Base-by-base conservation (phyloP, 2,797 vertebrate species). In the Gadopsis bispinosus region DNA sequence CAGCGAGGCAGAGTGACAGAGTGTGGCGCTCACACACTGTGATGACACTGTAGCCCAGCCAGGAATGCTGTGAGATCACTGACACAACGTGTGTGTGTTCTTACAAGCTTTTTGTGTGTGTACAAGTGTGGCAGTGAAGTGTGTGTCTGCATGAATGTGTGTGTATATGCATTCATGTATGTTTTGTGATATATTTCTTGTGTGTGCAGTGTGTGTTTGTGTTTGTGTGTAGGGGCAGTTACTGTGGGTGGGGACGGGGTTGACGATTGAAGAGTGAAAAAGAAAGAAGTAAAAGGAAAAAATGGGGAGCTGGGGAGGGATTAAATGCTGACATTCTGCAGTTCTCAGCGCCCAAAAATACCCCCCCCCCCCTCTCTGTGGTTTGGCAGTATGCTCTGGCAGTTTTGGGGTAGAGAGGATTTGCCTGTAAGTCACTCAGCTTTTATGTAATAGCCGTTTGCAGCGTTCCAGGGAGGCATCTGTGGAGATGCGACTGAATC, bases 381-480 rank as follows among this genome's bases (percentile, higher is more conserved):
- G 80, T 87, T 91, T 91, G 88, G 85, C 84, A 87, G 73, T 29
- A 69, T 66, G 59, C 76, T 89, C 80, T 86, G 83, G 84, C 88
- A 91, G 75, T 87, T 89, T 91, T 78, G 67, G 87, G 86, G 90
- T 82, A 91, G 88, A 89, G 91, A 87, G 88, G 92, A 94, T 95
- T 95, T 94, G 92, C 89, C 90, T 89, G 87, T 91, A 94, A 94
- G 86, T 95, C 90, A 92, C 89, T 92, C 85, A 83, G 87, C 87
- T 90, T 95, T 93, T 91, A 91, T 92, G 91, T 92, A 91, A 91
- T 91, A 92, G 86, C 84, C 68, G 75, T 87, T 92, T 92, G 90
- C 81, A 79, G 78, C 45, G 80, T 88, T 89, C 85, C 81, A 87
- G 80, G 74, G 81, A 88, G 80, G 78, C 83, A 63, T 87, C 85